Evolutionary conservation across 1,140 invertebrate genomes (phyloP).

Genomic region (Ceratina australensis): DNA sequence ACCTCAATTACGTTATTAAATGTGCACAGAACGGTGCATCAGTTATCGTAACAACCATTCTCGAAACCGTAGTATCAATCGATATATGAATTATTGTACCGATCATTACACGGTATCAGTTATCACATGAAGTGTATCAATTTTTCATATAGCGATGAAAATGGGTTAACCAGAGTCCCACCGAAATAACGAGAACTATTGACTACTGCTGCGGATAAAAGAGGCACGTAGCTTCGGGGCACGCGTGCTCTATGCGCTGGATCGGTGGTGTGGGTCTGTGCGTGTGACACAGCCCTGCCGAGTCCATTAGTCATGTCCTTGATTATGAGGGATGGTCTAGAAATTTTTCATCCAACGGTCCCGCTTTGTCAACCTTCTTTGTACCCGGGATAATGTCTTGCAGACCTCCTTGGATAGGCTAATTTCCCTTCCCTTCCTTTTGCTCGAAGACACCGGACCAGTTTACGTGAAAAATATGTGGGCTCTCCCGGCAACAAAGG

Average conservation of each 20-base stretch:
- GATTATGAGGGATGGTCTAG: conserved; percentile 30
- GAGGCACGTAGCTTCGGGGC: conserved; percentile 21
- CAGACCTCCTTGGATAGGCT: conserved; percentile 10
- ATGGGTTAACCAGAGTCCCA: neutral
- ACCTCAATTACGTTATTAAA: no score
- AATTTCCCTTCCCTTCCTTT: conserved; percentile 30
- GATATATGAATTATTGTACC: no score
- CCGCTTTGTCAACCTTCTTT: conserved; percentile 36
- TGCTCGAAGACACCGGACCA: neutral
- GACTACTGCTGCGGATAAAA: conserved; percentile 28
- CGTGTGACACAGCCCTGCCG: neutral
- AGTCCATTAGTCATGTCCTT: conserved; percentile 36
- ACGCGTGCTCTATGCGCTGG: conserved; percentile 22
- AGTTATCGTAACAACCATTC: no score
- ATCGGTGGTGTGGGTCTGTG: neutral
- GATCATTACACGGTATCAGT: no score
- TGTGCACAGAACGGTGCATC: no score
- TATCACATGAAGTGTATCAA: no score
- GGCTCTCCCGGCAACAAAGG: no score
- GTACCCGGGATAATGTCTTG: conserved; percentile 14
- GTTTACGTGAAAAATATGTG: neutral
- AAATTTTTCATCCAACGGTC: conserved; percentile 32
- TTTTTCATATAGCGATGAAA: no score
- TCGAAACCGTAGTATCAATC: no score
- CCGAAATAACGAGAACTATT: conserved; percentile 36